Percentiles rank a stretch among this genome's conserved stretches.
Conservation (phyloP, 2,113 vertebrate species). For the Crotalus horridus region DNA sequence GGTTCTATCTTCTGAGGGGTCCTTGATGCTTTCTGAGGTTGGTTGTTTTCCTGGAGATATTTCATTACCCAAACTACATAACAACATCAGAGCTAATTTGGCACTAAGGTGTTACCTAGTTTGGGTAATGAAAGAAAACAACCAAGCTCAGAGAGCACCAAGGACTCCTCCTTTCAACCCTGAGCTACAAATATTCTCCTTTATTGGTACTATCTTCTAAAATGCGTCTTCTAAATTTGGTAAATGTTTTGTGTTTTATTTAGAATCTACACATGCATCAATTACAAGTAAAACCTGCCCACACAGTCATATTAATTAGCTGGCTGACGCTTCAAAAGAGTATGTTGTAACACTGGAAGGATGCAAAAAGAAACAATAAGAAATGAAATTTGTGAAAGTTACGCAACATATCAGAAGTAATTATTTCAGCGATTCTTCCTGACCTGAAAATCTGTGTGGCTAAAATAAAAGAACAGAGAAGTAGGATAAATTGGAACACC, state of each 20-base stretch:
- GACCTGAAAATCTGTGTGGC: slow-evolving; percentile 14
- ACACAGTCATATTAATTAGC: background rate
- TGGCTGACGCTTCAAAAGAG: background rate
- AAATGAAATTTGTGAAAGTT: slow-evolving; percentile 25
- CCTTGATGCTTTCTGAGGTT: background rate
- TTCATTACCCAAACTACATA: background rate
- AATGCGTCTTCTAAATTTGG: background rate
- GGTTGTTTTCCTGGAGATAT: background rate
- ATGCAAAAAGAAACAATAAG: background rate
- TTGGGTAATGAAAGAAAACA: background rate
- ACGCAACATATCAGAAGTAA: slow-evolving; percentile 16
- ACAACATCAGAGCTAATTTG: background rate
- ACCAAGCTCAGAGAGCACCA: background rate
- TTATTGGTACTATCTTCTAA: background rate
- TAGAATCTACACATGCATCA: background rate
- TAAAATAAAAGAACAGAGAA: background rate
- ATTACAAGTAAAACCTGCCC: background rate
- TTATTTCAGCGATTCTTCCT: slow-evolving; percentile 9
- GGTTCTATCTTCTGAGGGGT: background rate
- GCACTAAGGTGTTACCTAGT: background rate
- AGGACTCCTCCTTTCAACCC: background rate
- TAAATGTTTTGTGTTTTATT: background rate
- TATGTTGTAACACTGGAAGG: background rate
- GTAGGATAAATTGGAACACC: background rate
- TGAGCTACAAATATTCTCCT: background rate